Evolutionary conservation across 2,888 invertebrate genomes (phyloP).

Genomic region (Cosmopolites sordidus): DNA sequence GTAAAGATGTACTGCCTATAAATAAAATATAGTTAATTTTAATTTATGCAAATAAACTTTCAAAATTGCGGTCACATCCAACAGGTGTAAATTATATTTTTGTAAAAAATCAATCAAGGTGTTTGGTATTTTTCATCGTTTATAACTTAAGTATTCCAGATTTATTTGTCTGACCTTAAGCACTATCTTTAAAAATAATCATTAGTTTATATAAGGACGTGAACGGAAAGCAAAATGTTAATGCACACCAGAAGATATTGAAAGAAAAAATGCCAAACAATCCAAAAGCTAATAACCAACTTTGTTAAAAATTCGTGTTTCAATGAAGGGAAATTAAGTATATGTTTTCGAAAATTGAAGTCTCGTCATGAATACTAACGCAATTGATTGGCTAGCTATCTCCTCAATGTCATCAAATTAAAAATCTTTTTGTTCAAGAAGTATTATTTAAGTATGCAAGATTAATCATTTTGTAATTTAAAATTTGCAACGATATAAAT

Average conservation of each 20-base stretch:
- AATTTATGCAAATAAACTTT: too few species aligned
- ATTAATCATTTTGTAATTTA: too few species aligned
- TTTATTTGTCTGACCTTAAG: conserved; percentile 19
- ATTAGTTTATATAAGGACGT: background rate
- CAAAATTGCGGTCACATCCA: conserved; percentile 8
- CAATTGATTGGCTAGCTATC: too few species aligned
- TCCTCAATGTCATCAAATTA: background rate
- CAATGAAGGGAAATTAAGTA: too few species aligned
- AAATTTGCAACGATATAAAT: too few species aligned
- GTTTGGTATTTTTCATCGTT: conserved; percentile 10
- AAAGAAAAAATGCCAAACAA: background rate
- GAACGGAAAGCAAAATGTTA: background rate
- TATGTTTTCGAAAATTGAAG: too few species aligned
- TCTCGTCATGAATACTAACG: too few species aligned
- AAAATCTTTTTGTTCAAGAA: background rate
- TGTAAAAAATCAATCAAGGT: conserved; percentile 7
- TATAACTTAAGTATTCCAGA: conserved; percentile 8
- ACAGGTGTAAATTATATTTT: conserved; percentile 7
- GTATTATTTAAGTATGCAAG: background rate
- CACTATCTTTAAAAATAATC: background rate
- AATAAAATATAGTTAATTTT: too few species aligned
- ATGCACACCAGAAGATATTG: background rate
- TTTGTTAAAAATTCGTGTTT: too few species aligned
- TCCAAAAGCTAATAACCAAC: too few species aligned
- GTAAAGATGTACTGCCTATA: too few species aligned